These are phyloP conservation scores for Lasioglossum vierecki DNA, from an alignment of 2,888 invertebrate species.

Conservation along the genomic window DNA sequence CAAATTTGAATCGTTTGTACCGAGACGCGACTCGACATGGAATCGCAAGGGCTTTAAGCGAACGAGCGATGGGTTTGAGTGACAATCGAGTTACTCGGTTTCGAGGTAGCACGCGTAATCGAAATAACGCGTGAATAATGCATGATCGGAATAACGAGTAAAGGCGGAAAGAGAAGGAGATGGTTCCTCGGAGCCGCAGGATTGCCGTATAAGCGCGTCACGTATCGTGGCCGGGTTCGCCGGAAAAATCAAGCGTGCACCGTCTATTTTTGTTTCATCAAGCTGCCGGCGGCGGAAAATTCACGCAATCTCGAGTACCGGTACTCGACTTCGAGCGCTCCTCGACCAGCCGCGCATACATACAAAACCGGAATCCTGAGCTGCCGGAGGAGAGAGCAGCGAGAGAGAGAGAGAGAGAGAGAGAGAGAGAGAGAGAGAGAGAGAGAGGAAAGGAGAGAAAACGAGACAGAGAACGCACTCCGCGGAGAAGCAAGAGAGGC, in stretches of 20 bases:
- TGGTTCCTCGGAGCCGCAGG: not conserved
- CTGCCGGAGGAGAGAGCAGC: conserved; percentile 26
- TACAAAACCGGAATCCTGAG: conserved; percentile 66
- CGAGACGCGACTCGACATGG: no score
- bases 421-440: not conserved
- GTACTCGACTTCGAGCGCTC: conserved; percentile 65
- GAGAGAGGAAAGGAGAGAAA: conserved; percentile 1
- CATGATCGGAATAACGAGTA: no score
- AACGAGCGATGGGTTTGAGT: no score
- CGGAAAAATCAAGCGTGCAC: conserved; percentile 49
- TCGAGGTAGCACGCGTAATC: not conserved
- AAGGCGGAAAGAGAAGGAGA: not conserved
- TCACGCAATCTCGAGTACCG: conserved; percentile 70
- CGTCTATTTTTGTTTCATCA: conserved; percentile 69
- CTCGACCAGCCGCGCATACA: conserved; percentile 42
- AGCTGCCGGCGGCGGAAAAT: conserved; percentile 59
- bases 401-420: not conserved
- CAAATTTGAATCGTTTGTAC: no score
- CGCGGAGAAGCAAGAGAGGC: not conserved
- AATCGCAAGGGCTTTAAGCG: no score
- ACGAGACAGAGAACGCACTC: conserved; percentile 4
- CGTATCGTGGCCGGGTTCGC: not conserved
- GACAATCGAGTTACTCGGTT: not conserved
- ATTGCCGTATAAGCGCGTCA: conserved; percentile 25
- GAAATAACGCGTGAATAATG: no score